These are phyloP conservation scores for Laspeyria flexula DNA, from an alignment of 2,888 invertebrate species.

Conservation along the genomic window DNA sequence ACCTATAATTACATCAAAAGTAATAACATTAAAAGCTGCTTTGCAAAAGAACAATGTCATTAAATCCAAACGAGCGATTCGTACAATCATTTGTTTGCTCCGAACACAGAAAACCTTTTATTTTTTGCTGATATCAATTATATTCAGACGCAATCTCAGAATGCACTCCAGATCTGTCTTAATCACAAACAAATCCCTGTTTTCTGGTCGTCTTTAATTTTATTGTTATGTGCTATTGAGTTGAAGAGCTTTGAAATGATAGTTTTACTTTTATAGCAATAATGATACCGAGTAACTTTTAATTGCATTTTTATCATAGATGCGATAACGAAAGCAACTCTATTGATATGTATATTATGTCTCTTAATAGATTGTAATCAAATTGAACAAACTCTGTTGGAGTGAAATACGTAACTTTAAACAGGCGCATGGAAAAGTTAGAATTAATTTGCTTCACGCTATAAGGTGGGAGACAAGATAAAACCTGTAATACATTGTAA, in stretches of 20 bases:
- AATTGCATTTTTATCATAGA: neutral
- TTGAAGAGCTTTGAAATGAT: neutral
- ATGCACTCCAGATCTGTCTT: conserved; percentile 22
- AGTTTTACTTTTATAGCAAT: neutral
- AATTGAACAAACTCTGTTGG: no score
- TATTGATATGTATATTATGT: no score
- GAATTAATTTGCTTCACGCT: no score
- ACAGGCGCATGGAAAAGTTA: no score
- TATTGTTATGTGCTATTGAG: conserved; percentile 6
- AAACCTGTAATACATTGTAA: no score
- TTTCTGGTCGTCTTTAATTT: conserved; percentile 1
- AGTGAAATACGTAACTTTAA: no score
- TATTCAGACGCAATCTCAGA: conserved; percentile 23
- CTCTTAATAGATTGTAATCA: no score
- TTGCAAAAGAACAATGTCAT: conserved; percentile 30
- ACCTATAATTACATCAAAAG: conserved; percentile 11
- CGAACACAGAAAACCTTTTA: conserved; percentile 36
- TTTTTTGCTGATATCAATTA: conserved; percentile 43
- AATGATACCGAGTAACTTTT: neutral
- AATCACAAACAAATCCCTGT: conserved; percentile 10
- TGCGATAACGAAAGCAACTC: no score
- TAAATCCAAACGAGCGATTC: conserved; percentile 17
- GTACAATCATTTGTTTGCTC: conserved; percentile 25
- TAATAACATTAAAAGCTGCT: conserved; percentile 18
- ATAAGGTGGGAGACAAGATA: no score